Base-by-base conservation (phyloP, 2,797 vertebrate species). In the Brachyalestes nurse region DNA sequence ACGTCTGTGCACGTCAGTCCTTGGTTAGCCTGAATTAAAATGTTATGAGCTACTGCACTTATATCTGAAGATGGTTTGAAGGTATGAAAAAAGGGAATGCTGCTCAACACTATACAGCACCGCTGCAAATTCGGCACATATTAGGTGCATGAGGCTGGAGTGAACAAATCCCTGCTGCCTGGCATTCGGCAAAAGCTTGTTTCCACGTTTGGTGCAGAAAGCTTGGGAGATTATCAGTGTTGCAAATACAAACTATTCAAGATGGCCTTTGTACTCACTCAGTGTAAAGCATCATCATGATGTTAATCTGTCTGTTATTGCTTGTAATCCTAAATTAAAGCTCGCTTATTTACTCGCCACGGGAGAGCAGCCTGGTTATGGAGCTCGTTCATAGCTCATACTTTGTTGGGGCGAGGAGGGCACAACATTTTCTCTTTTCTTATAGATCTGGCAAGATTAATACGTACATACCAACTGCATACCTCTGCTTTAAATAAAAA, bases 291-390 rank as follows among this genome's bases (percentile, higher is more conserved):
- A 89, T 91, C 90, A 88, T 83, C 53, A 47, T 79, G 47, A 62
- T 62, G 38, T 61, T 93, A 91, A 93, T 92, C 89, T 87, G 87
- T 84, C 84, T 89, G 84, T 88, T 89, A 88, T 88, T 81, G 78
- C 81, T 79, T 92, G 89, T 92, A 92, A 93, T 93, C 89, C 91
- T 89, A 88, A 93, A 93, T 91, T 89, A 90, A 91, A 91, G 87
- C 86, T 90, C 89, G 90, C 92, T 2, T 90, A 91, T 87, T 83
- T 87, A 89, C 86, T 84, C 87, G 34, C 13, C 28, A 90, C 89
- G 88, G 88, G 88, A 86, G 90, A 77, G 82, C 87, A 81, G 74
- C 85, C 80, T 64, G 58, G 49, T 66, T 61, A 49, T 19, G 40
- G 10, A 67, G 65, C 62, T 19, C 66, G 60, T 55, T 60, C 67